phyloP scores from a whole-genome alignment of 2,797 vertebrate species.

The Fringilla coelebs region DNA sequence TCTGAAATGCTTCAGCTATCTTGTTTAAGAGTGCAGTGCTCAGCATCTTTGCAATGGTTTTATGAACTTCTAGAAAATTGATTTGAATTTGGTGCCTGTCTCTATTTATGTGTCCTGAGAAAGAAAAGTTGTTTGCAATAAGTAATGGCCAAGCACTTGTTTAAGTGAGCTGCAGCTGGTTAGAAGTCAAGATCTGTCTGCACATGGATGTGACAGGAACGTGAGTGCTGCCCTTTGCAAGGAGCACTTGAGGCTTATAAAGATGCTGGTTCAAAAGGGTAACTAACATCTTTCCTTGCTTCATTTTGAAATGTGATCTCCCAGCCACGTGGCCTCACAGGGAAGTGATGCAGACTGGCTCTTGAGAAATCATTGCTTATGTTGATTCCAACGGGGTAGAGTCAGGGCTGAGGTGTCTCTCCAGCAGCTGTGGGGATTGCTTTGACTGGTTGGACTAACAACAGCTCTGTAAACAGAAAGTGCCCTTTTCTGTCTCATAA shows the following conservation, averaged over 20 bases:
- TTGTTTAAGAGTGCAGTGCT: not conserved
- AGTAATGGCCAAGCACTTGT: not conserved
- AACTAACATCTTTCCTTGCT: not conserved
- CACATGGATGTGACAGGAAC: not conserved
- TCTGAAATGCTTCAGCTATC: not conserved
- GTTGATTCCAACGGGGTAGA: not conserved
- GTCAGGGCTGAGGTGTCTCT: not conserved
- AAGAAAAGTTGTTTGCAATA: not conserved
- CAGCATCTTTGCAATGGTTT: not conserved
- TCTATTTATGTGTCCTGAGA: not conserved
- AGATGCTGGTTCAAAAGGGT: not conserved
- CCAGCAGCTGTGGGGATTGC: not conserved
- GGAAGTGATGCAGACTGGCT: not conserved
- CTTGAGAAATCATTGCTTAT: not conserved
- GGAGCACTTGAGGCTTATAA: not conserved
- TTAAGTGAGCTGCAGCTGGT: not conserved
- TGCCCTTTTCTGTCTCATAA: not conserved
- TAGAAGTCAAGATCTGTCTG: not conserved
- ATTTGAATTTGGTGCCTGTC: not conserved
- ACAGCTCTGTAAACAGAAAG: not conserved
- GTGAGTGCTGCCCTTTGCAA: not conserved
- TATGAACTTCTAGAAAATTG: not conserved
- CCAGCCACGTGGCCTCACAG: not conserved
- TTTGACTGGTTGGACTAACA: not conserved
- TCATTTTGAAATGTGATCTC: not conserved